Conservation (phyloP, 2,888 invertebrate genomes). For the Nomada ruficornis region DNA sequence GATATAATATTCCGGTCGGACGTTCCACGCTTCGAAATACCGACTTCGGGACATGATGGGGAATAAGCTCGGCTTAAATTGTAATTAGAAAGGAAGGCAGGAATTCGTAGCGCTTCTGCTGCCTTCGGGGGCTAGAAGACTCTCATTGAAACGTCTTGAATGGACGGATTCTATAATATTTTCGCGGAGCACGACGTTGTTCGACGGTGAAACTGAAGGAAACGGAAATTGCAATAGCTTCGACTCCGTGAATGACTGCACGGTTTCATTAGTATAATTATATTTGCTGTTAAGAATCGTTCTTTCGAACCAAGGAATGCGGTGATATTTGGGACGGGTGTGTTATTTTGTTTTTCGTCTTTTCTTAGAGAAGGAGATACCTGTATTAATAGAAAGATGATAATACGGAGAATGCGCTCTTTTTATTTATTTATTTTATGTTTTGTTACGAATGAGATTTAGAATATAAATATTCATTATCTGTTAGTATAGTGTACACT, state of each 20-base stretch:
- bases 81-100: constrained; percentile 53
- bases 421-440: no score
- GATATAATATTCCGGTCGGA: constrained; percentile 15
- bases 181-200: constrained; percentile 6
- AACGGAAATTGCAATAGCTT: constrained; percentile 20
- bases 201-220: constrained; percentile 8
- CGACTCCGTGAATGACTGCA: not conserved
- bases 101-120: constrained; percentile 34
- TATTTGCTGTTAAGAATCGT: not conserved
- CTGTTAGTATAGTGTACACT: no score
- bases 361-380: not conserved
- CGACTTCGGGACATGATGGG: constrained; percentile 2
- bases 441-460: no score
- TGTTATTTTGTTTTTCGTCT: no score
- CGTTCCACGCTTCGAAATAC: constrained; percentile 17
- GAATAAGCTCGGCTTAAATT: constrained; percentile 46
- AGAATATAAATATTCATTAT: no score
- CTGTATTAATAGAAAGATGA: not conserved
- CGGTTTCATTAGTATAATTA: constrained; percentile 24
- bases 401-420: not conserved
- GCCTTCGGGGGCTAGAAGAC: not conserved
- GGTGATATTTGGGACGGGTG: no score
- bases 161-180: constrained; percentile 3
- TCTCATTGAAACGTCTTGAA: constrained; percentile 17
- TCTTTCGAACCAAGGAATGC: not conserved